Percentiles rank a stretch among this genome's conserved stretches.
Conservation (phyloP, 2,113 vertebrate genomes). For the Hippocampus mohnikei region DNA sequence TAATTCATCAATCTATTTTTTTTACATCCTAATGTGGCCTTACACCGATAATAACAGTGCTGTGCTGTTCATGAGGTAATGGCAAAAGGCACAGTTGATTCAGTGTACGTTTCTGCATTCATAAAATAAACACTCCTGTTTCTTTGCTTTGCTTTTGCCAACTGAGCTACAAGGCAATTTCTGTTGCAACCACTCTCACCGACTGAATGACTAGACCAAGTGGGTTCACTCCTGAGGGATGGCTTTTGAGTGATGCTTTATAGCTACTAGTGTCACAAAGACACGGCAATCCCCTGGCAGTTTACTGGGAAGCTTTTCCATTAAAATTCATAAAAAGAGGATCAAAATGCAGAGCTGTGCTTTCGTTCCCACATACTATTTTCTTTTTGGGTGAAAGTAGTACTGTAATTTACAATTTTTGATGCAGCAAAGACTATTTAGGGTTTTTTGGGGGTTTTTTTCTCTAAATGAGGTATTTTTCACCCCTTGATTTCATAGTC, state of each 20-base stretch:
- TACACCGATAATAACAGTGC: neutral
- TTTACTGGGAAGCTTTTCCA: constrained; percentile 22
- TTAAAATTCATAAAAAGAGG: constrained; percentile 20
- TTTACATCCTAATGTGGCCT: neutral
- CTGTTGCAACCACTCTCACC: constrained; percentile 3
- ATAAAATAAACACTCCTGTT: neutral
- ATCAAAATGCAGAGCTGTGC: constrained; percentile 2
- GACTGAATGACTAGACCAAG: constrained; percentile 16
- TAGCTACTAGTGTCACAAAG: constrained; percentile 37
- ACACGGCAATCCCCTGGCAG: constrained; percentile 16
- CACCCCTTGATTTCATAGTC: neutral
- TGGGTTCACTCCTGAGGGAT: constrained; percentile 19
- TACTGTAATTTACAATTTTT: neutral
- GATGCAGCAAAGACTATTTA: neutral
- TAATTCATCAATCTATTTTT: neutral
- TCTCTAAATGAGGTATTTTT: neutral
- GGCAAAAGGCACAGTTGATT: neutral
- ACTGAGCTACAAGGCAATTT: constrained; percentile 8
- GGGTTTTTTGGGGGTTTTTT: neutral
- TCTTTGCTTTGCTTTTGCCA: constrained; percentile 7
- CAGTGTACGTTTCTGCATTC: neutral
- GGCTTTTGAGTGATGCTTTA: constrained; percentile 30
- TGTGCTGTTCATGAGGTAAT: neutral
- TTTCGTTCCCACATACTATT: constrained; percentile 12
- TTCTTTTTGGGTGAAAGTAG: neutral